Evolutionary conservation across 2,797 vertebrate genomes (phyloP).

Genomic region (Myotis daubentonii): DNA sequence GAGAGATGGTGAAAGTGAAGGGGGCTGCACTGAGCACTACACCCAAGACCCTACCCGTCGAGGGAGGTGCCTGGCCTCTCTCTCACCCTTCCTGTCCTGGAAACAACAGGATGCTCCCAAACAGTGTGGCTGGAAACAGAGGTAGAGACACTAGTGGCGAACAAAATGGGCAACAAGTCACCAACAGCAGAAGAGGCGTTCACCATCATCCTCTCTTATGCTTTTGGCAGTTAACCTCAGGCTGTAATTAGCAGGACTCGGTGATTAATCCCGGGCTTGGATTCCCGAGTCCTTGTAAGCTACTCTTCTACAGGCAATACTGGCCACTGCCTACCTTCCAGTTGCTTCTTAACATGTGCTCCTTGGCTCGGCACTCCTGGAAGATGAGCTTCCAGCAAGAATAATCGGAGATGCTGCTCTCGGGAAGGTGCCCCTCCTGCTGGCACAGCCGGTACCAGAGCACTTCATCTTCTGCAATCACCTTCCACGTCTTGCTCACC

Average conservation of each 20-base stretch:
- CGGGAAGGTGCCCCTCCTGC: constrained; percentile 89
- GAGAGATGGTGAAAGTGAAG: not conserved
- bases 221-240: constrained; percentile 22
- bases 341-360: constrained; percentile 90
- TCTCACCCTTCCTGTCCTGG: not conserved
- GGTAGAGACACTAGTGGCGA: not conserved
- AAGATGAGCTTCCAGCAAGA: constrained; percentile 95
- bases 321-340: constrained; percentile 92
- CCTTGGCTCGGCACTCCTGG: constrained; percentile 90
- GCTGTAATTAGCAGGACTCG: not conserved
- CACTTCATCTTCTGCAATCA: constrained; percentile 94
- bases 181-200: not conserved
- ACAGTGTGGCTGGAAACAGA: not conserved
- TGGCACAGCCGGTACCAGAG: constrained; percentile 94
- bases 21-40: not conserved
- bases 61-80: not conserved
- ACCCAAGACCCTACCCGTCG: not conserved
- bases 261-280: not conserved
- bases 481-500: constrained; percentile 95
- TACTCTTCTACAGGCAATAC: not conserved
- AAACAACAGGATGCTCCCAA: not conserved
- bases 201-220: not conserved
- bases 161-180: not conserved
- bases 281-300: not conserved
- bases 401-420: constrained; percentile 89